These are phyloP conservation scores for Urophycis tenuis DNA, from an alignment of 2,797 vertebrate genomes.

Conservation along the genomic window DNA sequence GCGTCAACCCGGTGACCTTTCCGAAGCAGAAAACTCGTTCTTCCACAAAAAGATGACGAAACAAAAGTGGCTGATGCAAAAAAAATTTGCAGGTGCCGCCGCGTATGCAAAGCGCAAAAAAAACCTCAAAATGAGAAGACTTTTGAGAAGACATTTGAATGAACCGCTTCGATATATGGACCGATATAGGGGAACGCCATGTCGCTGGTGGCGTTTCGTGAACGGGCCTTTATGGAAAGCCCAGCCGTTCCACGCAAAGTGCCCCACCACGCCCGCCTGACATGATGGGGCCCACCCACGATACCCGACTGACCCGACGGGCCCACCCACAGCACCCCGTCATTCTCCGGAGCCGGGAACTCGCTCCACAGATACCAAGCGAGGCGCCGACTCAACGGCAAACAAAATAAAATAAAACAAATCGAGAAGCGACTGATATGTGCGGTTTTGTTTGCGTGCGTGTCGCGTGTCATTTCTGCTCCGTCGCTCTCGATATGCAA, in stretches of 20 bases:
- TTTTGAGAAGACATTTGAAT: no score
- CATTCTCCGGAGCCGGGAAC: slow-evolving; percentile 31
- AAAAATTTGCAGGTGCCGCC: neutral
- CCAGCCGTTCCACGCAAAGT: slow-evolving; percentile 30
- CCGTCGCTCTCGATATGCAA: neutral
- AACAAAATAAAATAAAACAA: no score
- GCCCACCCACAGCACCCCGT: slow-evolving; percentile 27
- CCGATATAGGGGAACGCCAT: no score
- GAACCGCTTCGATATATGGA: neutral
- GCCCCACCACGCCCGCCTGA: no score
- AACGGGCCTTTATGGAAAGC: slow-evolving; percentile 25
- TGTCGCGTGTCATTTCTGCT: neutral
- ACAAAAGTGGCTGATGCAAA: neutral
- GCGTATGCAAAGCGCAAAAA: neutral
- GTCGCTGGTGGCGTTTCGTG: slow-evolving; percentile 4
- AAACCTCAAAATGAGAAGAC: no score
- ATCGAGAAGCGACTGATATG: neutral
- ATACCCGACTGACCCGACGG: slow-evolving; percentile 33
- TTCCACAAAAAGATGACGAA: slow-evolving; percentile 2
- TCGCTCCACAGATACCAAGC: no score
- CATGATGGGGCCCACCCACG: no score
- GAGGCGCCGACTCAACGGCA: no score
- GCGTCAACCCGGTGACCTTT: neutral
- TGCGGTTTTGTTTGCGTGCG: neutral
- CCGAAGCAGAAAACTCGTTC: neutral